Conservation (phyloP, 2,113 vertebrate genomes). For the Eublepharis macularius region DNA sequence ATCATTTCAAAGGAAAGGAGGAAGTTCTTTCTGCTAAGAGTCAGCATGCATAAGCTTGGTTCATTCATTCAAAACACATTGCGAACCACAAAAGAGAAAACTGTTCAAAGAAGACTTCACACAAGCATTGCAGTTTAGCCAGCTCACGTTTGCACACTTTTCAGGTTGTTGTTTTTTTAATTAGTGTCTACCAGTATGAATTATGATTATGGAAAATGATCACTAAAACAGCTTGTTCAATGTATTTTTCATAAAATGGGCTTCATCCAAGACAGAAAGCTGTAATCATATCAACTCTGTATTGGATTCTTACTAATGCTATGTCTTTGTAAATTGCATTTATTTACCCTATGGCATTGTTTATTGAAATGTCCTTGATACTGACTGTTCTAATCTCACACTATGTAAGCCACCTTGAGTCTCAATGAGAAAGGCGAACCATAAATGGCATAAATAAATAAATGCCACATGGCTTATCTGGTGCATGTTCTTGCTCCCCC, state of each 20-base stretch:
- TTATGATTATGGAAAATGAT: neutral
- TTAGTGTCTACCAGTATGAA: neutral
- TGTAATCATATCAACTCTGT: neutral
- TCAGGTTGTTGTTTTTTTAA: neutral
- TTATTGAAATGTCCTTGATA: too few species aligned
- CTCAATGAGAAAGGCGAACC: too few species aligned
- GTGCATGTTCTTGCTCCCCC: neutral
- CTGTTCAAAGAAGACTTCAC: neutral
- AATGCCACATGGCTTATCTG: neutral
- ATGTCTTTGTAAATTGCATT: too few species aligned
- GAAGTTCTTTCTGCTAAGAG: conserved; percentile 17
- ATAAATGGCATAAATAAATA: too few species aligned
- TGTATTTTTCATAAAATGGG: neutral
- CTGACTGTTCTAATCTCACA: too few species aligned
- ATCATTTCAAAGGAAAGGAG: neutral
- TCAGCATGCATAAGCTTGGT: accelerated
- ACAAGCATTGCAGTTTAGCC: neutral
- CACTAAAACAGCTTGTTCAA: neutral
- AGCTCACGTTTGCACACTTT: accelerated
- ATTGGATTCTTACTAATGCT: too few species aligned
- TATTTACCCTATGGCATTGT: too few species aligned
- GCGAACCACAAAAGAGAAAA: neutral
- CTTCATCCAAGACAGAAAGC: neutral
- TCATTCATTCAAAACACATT: neutral
- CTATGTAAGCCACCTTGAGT: too few species aligned